These are phyloP conservation scores for Phalacrocorax aristotelis DNA, from an alignment of 2,113 vertebrate species.

Conservation along the genomic window DNA sequence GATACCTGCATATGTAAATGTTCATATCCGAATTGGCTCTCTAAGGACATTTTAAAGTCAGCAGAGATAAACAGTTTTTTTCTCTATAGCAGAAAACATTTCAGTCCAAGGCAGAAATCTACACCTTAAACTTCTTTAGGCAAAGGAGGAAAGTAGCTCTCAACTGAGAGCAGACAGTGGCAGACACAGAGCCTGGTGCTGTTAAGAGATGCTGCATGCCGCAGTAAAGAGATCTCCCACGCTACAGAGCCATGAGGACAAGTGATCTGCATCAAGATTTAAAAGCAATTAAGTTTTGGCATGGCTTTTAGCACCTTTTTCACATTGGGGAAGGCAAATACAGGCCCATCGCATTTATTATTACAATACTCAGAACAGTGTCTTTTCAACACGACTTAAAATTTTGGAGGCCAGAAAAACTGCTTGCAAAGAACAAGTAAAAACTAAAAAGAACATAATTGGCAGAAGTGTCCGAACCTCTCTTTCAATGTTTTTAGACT, in stretches of 20 bases:
- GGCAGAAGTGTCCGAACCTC: neutral
- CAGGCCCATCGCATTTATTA: neutral
- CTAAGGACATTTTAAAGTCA: neutral
- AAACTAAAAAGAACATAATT: neutral
- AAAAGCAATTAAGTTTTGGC: neutral
- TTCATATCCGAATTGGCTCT: neutral
- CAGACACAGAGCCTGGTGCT: neutral
- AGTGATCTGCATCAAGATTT: neutral
- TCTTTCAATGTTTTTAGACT: neutral
- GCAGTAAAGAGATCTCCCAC: neutral
- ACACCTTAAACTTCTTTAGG: neutral
- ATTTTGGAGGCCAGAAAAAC: neutral
- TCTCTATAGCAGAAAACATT: neutral
- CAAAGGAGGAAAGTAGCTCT: neutral
- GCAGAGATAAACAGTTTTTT: neutral
- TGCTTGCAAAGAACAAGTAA: neutral
- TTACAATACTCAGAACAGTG: neutral
- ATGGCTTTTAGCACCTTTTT: neutral
- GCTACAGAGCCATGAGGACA: neutral
- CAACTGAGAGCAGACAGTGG: neutral
- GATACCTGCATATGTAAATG: neutral
- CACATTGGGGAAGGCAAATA: neutral
- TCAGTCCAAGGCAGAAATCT: neutral
- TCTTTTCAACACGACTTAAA: neutral
- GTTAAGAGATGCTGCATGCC: neutral